phyloP scores from a whole-genome alignment of 1,140 invertebrate genomes.

The Lepidurus arcticus region DNA sequence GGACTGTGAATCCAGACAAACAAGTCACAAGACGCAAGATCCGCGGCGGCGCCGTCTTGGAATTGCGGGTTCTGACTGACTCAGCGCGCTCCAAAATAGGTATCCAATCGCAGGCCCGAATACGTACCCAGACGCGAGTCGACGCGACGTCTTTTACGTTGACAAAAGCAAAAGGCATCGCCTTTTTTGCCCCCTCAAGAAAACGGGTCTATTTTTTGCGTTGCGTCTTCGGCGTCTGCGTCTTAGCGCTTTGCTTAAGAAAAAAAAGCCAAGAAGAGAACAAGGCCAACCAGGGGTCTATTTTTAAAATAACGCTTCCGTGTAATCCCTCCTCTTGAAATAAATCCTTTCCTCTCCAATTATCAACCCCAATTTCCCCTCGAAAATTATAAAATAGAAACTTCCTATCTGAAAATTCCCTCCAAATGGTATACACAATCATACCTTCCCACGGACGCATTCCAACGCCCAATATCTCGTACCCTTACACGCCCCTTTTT shows the following conservation, averaged over 20 bases:
- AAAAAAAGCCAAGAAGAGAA: background rate
- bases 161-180: conserved; percentile 18
- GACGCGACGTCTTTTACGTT: conserved; percentile 21
- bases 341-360: background rate
- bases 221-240: background rate
- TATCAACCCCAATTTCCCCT: background rate
- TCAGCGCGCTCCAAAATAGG: conserved; percentile 18
- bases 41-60: conserved; percentile 10
- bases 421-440: no score
- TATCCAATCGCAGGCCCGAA: background rate
- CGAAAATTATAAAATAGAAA: background rate
- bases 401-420: background rate
- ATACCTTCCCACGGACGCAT: background rate
- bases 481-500: conserved; percentile 4
- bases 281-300: conserved; percentile 8
- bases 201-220: conserved; percentile 4
- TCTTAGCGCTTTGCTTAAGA: background rate
- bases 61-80: conserved; percentile 17
- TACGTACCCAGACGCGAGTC: conserved; percentile 12
- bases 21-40: conserved; percentile 18
- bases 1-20: background rate
- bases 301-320: background rate
- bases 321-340: background rate
- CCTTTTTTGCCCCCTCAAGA: background rate
- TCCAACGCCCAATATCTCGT: conserved; percentile 13